These are phyloP conservation scores for Eudorcas thomsonii DNA, from an alignment of 2,113 vertebrate species.

Conservation along the genomic window DNA sequence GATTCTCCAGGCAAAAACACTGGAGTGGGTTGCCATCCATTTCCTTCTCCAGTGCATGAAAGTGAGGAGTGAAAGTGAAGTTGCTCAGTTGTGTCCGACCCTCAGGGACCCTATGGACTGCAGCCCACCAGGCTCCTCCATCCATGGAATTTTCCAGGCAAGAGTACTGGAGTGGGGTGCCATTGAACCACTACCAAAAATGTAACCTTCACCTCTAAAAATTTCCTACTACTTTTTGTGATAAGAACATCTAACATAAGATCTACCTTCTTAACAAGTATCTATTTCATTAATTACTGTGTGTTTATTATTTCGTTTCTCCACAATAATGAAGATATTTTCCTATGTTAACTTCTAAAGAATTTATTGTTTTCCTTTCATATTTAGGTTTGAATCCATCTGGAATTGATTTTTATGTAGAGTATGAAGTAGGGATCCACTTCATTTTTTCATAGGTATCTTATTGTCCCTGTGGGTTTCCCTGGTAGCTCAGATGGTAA, in stretches of 20 bases:
- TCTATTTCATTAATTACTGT: background rate
- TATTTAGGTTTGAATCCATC: background rate
- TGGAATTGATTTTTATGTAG: background rate
- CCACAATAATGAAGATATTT: background rate
- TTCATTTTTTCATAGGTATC: background rate
- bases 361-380: background rate
- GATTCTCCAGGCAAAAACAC: too few relatives aligned
- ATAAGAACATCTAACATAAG: background rate
- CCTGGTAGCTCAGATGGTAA: background rate
- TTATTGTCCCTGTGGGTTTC: background rate
- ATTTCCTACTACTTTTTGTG: background rate
- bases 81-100: too few relatives aligned
- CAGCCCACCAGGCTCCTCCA: too few relatives aligned
- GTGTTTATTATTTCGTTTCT: background rate
- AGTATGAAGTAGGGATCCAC: background rate
- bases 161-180: too few relatives aligned
- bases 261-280: background rate
- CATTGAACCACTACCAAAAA: background rate
- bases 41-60: too few relatives aligned
- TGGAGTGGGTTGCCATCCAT: too few relatives aligned
- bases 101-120: too few relatives aligned
- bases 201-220: background rate
- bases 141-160: too few relatives aligned
- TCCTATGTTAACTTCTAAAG: background rate
- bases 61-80: too few relatives aligned